Base-by-base conservation (phyloP, 2,797 vertebrate genomes). In the Arnoldichthys spilopterus region DNA sequence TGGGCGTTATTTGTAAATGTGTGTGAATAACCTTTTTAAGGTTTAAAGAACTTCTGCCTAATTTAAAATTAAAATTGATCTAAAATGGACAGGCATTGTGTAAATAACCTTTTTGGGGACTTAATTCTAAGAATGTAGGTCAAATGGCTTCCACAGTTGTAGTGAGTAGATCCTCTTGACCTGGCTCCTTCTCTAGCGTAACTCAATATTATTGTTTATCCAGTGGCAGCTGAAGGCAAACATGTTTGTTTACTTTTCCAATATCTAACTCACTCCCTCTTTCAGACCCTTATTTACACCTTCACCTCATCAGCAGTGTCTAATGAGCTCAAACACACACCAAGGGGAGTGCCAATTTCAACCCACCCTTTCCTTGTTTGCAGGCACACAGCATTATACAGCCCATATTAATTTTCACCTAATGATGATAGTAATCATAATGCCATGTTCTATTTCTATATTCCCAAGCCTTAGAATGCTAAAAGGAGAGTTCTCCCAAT, bases 221-320 rank as follows among this genome's bases (percentile, higher is more conserved):
- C 16, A 5, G 54, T 53, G 43, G 63, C 63, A 12, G 30, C 37
- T 34, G 47, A 68, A 18, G 71, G 40, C 43, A 74, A 53, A 68
- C 20, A 28, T 40, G 30, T 61, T 74, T 79, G 71, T 80, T 74
- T 80, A 80, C 63, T 28, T 32, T 40, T 53, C 22, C 32, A 22
- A n/a, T 18, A 40, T 22, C 28, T 49, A 32, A 67, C 45, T 58
- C 40, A n/a, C 53, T 68, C 40, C 40, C 32, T 18, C 24, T 4
- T 67, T 59, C 40, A 22, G 45, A 22, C 45, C 62, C 16, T 53
- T 16, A 30, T 66, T 64, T 64, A 32, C 58, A 51, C 28, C 28
- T 49, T 54, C 53, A 49, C 37, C 34, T 32, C 40, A 49, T 74
- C 53, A 68, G 62, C 26, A 18, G 30, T 18, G 53, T 22, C 32